Evolutionary conservation across 2,888 invertebrate genomes (phyloP).

Genomic region (Caenorhabditis imperialis): DNA sequence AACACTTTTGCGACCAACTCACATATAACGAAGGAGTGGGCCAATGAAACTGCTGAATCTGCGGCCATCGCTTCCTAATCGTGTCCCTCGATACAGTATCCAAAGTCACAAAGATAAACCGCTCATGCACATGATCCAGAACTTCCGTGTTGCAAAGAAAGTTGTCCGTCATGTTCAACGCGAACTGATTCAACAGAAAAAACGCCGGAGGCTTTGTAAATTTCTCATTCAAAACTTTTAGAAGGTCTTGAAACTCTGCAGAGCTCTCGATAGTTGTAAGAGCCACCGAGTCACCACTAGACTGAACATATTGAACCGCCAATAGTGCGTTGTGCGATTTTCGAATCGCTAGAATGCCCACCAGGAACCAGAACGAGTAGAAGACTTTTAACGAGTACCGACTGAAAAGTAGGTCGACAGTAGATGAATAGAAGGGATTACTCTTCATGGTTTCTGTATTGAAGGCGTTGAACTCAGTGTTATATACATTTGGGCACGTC

Average conservation of each 20-base stretch:
- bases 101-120: constrained; percentile 76
- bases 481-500: too few relatives aligned
- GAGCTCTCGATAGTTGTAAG: constrained; percentile 69
- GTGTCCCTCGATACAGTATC: constrained; percentile 71
- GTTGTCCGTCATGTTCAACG: constrained; percentile 77
- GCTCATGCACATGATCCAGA: constrained; percentile 51
- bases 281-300: constrained; percentile 67
- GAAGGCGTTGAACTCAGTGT: too few relatives aligned
- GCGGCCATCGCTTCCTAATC: constrained; percentile 69
- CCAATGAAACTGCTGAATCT: constrained; percentile 75
- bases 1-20: too few relatives aligned
- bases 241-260: constrained; percentile 63
- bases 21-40: constrained; percentile 76
- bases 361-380: constrained; percentile 66
- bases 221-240: constrained; percentile 47
- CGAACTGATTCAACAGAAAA: constrained; percentile 75
- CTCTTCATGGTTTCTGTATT: background rate
- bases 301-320: constrained; percentile 74
- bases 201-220: constrained; percentile 74
- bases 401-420: constrained; percentile 22
- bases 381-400: constrained; percentile 31
- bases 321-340: constrained; percentile 74
- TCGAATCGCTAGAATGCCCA: constrained; percentile 70
- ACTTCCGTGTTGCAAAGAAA: constrained; percentile 75
- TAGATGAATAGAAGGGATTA: background rate